phyloP scores from a whole-genome alignment of 2,888 invertebrate genomes.

The Arge pagana region DNA sequence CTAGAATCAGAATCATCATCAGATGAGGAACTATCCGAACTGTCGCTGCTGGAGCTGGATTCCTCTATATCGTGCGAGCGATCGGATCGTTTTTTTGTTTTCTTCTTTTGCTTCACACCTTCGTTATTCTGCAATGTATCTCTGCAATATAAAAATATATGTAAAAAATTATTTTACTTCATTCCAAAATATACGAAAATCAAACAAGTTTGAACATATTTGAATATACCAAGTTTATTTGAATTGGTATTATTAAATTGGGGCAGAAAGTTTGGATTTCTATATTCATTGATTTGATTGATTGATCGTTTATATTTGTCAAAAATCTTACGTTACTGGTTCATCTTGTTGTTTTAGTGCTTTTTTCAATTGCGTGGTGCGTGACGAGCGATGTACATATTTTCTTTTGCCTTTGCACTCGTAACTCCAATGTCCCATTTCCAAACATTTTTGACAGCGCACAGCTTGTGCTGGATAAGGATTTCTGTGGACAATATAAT shows the following conservation, averaged over 20 bases:
- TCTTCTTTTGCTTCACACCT: conserved; percentile 33
- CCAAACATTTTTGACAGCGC: conserved; percentile 90
- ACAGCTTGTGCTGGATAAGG: conserved; percentile 72
- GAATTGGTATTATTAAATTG: too few species aligned
- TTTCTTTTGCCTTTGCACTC: conserved; percentile 91
- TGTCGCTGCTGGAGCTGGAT: conserved; percentile 23
- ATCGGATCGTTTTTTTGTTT: conserved; percentile 36
- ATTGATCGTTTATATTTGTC: too few species aligned
- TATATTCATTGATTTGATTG: too few species aligned
- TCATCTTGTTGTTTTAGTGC: conserved; percentile 62
- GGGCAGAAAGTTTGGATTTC: too few species aligned
- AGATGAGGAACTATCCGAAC: conserved; percentile 44
- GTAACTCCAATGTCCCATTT: conserved; percentile 93
- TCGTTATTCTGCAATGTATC: conserved; percentile 28
- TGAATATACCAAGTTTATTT: too few species aligned
- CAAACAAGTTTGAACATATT: too few species aligned
- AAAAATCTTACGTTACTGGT: not conserved
- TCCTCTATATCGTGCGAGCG: conserved; percentile 44
- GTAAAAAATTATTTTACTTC: not conserved
- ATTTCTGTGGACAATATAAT: conserved; percentile 37
- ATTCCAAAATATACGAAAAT: too few species aligned
- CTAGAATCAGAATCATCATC: conserved; percentile 47
- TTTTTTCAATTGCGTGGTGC: conserved; percentile 80
- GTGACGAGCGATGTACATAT: conserved; percentile 80
- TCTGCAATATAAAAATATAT: conserved; percentile 29